Percentiles rank a stretch among this genome's conserved stretches.
phyloP scores from a whole-genome alignment of 2,113 vertebrate species.

The Pimephales promelas region DNA sequence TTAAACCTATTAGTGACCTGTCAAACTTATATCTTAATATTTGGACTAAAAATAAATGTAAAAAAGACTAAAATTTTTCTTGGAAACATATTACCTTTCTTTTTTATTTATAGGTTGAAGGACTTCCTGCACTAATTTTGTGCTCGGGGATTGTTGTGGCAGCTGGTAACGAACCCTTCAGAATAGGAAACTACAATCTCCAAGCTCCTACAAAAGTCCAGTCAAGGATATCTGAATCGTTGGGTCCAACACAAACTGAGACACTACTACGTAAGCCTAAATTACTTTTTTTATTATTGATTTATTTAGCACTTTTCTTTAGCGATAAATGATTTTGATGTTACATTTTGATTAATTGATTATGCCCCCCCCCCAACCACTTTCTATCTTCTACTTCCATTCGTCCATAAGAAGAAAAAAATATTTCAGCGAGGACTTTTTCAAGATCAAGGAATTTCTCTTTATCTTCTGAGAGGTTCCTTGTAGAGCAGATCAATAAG shows the following conservation, averaged over 20 bases:
- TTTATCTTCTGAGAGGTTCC: slow-evolving; percentile 82
- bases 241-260: slow-evolving; percentile 73
- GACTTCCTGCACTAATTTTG: slow-evolving; percentile 82
- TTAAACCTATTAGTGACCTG: background rate
- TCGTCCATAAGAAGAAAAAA: slow-evolving; percentile 66
- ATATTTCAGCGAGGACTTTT: slow-evolving; percentile 71
- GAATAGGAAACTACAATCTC: slow-evolving; percentile 80
- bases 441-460: slow-evolving; percentile 83
- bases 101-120: slow-evolving; percentile 77
- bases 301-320: background rate
- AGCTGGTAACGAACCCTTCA: slow-evolving; percentile 88
- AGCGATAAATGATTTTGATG: background rate
- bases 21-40: background rate
- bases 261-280: slow-evolving; percentile 81
- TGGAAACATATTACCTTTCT: background rate
- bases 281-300: background rate
- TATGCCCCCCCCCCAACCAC: background rate
- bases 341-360: background rate
- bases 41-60: too few relatives aligned
- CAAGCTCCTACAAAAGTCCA: slow-evolving; percentile 73
- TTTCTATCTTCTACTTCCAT: background rate
- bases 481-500: slow-evolving; percentile 76
- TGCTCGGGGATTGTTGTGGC: slow-evolving; percentile 89
- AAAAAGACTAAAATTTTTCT: background rate
- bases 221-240: slow-evolving; percentile 72